Percentiles rank a stretch among this genome's conserved stretches.
These are phyloP conservation scores for Brachylomia viminalis DNA, from an alignment of 2,888 invertebrate genomes.

Conservation along the genomic window DNA sequence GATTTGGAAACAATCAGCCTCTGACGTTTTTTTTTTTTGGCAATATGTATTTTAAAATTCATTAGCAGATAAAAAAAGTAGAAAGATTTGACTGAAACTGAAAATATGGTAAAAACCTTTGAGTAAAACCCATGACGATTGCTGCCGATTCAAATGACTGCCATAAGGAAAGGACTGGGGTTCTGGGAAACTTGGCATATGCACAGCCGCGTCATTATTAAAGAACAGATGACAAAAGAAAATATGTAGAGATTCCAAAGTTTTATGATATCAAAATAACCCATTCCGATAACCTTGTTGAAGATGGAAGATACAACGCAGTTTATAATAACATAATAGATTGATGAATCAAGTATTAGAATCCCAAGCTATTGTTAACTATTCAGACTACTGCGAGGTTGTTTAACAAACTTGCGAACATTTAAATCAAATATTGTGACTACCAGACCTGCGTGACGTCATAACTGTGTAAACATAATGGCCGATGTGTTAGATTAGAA, in stretches of 20 bases:
- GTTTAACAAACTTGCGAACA: constrained; percentile 56
- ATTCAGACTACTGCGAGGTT: constrained; percentile 33
- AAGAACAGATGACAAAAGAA: neutral
- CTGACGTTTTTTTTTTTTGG: neutral
- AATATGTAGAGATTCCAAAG: neutral
- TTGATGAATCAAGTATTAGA: constrained; percentile 14
- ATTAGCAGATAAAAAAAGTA: neutral
- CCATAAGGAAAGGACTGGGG: neutral
- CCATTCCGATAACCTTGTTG: neutral
- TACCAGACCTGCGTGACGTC: constrained; percentile 49
- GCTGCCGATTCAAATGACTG: neutral
- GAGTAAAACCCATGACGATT: constrained; percentile 26
- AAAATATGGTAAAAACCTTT: constrained; percentile 7
- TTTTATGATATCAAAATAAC: neutral
- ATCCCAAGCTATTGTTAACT: constrained; percentile 43
- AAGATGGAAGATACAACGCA: constrained; percentile 1
- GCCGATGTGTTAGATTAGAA: constrained; percentile 49
- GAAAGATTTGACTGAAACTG: neutral
- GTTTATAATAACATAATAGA: constrained; percentile 13
- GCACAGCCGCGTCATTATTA: neutral
- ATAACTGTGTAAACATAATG: constrained; percentile 47
- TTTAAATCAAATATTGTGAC: constrained; percentile 63
- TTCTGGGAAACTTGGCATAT: constrained; percentile 9
- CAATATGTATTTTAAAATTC: neutral
- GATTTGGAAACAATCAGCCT: neutral